Percentiles rank a stretch among this genome's conserved stretches.
Conservation (phyloP, 2,797 vertebrate species). For the Sebastolobus altivelis region DNA sequence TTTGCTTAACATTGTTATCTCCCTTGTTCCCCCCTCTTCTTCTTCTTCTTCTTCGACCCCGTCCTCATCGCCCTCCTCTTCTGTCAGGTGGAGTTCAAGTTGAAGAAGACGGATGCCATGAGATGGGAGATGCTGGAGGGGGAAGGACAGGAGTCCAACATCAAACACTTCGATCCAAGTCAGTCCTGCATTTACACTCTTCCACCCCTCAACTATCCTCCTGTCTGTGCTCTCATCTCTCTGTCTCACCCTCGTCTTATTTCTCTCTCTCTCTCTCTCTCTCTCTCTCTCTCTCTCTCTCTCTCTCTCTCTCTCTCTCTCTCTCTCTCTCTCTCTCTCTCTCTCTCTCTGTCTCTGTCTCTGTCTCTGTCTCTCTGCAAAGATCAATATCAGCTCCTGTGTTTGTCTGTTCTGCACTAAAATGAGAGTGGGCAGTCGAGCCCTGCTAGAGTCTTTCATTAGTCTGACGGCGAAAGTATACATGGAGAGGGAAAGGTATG, state of each 20-base stretch:
- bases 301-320: constrained; percentile 8
- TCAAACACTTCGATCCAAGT: constrained; percentile 84
- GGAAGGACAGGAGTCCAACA: constrained; percentile 80
- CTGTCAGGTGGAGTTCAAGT: constrained; percentile 95
- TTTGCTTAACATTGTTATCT: constrained; percentile 60
- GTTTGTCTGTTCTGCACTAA: constrained; percentile 73
- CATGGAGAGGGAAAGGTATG: constrained; percentile 67
- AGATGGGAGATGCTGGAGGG: constrained; percentile 89
- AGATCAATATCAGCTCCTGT: constrained; percentile 71
- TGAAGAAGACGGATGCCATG: constrained; percentile 95
- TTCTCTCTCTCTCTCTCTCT: constrained; percentile 28
- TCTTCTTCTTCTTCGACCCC: not conserved
- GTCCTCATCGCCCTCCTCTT: constrained; percentile 9
- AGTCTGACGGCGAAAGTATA: constrained; percentile 71
- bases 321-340: not conserved
- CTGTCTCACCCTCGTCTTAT: constrained; percentile 13
- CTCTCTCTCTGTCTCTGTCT: constrained; percentile 13
- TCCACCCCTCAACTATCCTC: constrained; percentile 6
- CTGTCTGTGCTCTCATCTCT: constrained; percentile 30
- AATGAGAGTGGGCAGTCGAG: constrained; percentile 74
- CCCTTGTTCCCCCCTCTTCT: constrained; percentile 10
- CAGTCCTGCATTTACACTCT: constrained; percentile 65
- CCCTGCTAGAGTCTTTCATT: constrained; percentile 72
- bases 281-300: constrained; percentile 8
- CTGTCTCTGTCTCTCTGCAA: constrained; percentile 30